Evolutionary conservation across 1,140 invertebrate genomes (phyloP), one percentile per base, ranked within the genome.

Genomic region (Tenebrio molitor): DNA sequence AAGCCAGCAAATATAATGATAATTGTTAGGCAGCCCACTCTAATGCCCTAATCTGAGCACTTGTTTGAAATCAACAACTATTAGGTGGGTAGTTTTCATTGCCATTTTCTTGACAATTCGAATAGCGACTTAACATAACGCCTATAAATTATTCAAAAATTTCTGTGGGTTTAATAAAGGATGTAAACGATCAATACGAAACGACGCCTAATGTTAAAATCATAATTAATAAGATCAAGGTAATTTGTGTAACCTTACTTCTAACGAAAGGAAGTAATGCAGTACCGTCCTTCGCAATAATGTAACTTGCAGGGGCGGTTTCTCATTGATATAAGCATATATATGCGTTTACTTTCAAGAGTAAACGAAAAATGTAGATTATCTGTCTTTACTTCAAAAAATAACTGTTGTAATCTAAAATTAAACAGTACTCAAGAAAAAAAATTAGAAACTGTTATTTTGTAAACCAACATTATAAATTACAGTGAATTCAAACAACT

Each of bases 1-100:
- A 58, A 58, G 36, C 36, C 5, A 39, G 12, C 8, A n/a, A 39
- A 39, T 39, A 39, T 29, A 58, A n/a, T n/a, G n/a, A 50, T 50
- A 50, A 29, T 58, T 58, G 50, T 29, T 58, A 12, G 21, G 0
- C 50, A 58, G 10, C 50, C 50, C 50, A 58, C 50, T 58, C 50
- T 34, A 58, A 58, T 58, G 21, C 50, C 50, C 50, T 58, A 58
- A 58, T 58, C 50, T 29, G 50, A 58, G 50, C 50, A 58, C 50
- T 58, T 58, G 50, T 58, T 58, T 58, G 21, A 17, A 58, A 25
- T 58, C 50, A 58, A 58, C 50, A 50, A 50, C 44, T 50, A 50
- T 19, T 14, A 58, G 23, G 50, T 58, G 50, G 50, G 50, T 29
- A 19, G 50, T 58, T 58, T 58, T 58, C 50, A 58, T 58, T 58